Evolutionary conservation across 2,113 vertebrate species (phyloP), one percentile per base, ranked within the genome.

Genomic region (Acrocephalus kingi): DNA sequence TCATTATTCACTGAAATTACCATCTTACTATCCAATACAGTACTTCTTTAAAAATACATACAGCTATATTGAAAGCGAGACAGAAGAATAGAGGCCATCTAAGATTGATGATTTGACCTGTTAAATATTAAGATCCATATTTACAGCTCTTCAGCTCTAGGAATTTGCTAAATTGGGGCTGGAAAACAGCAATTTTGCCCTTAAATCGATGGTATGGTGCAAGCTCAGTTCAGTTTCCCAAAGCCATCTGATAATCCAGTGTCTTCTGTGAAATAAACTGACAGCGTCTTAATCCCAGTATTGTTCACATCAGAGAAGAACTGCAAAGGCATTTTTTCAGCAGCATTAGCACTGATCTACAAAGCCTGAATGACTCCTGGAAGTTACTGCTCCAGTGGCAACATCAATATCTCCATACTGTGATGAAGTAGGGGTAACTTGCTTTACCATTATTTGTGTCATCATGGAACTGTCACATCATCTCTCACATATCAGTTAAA

Each of bases 41-140:
- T 22, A 54, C 79, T 95, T 96, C 94, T 98, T 98, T 98, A 97
- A 97, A 98, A 98, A 97, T 97, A 97, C 95, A 97, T 97, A 61
- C 84, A 93, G 89, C 84, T 83, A 61, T 84, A 82, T 55, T 87
- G 92, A 68, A 97, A 96, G 76, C 2, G 54, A 83, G 96, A 94
- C 20, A 91, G 87, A 85, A 77, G 94, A 94, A 94, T 3, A 90
- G 90, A 84, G 93, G 86, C 83, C 87, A 80, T 10, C 6, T 20
- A 67, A 97, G 97, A 98, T 76, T 87, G 93, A 98, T 97, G 84
- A 94, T 54, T 61, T 24, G 15, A 74, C 80, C 79, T 89, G 94
- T 97, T 98, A 98, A 98, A 98, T 98, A 98, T 98, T 98, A 96
- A 98, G 97, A 96, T 84, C 81, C 58, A 15, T 98, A 97, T 98